These are phyloP conservation scores for Cephalopholis sonnerati DNA, from an alignment of 2,113 vertebrate genomes.

Conservation along the genomic window DNA sequence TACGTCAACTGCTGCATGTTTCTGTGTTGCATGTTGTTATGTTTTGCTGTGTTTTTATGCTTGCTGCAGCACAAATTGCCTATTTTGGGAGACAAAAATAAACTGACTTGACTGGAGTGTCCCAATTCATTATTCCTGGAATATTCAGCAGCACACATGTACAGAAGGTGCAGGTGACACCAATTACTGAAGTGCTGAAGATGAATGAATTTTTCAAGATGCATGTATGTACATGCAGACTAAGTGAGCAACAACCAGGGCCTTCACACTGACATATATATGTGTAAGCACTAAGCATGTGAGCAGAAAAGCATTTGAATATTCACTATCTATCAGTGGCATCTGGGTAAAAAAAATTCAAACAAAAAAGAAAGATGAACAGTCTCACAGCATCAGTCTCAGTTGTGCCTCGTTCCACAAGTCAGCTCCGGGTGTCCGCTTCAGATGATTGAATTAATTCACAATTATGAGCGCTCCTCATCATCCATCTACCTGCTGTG, in stretches of 20 bases:
- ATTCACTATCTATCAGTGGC: background rate
- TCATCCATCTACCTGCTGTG: constrained; percentile 75
- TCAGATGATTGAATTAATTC: constrained; percentile 71
- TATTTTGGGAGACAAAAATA: too few species aligned
- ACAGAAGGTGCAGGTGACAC: background rate
- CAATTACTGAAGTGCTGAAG: constrained; percentile 5
- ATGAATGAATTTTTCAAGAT: constrained; percentile 6
- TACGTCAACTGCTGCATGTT: too few species aligned
- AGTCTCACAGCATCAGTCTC: constrained; percentile 48
- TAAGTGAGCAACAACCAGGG: background rate
- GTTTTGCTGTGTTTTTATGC: too few species aligned
- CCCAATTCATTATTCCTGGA: background rate
- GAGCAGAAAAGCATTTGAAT: background rate
- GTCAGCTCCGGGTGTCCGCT: constrained; percentile 52
- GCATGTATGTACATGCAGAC: background rate
- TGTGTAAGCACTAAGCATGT: background rate
- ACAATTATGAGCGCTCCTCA: constrained; percentile 65
- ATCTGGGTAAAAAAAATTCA: constrained; percentile 8
- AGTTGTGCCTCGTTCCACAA: constrained; percentile 35
- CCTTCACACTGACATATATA: background rate
- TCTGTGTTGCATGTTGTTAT: too few species aligned
- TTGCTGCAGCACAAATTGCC: too few species aligned
- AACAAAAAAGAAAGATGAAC: background rate
- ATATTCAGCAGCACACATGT: background rate
- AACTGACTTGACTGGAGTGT: background rate